phyloP scores from a whole-genome alignment of 1,140 invertebrate genomes.

The honey bee (Apis mellifera) region Amel_HAv3.1 CM009936.2:14659501-14660000 shows the following conservation, averaged over 20 bases:
- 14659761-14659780: not conserved
- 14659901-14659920: not conserved
- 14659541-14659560: too few relatives aligned
- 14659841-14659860: not conserved
- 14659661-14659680: too few relatives aligned
- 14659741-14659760: conserved; percentile 3
- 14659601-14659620: too few relatives aligned
- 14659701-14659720: conserved; percentile 1
- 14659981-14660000: not conserved
- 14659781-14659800: not conserved
- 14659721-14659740: not conserved
- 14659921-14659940: not conserved
- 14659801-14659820: not conserved
- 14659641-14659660: too few relatives aligned
- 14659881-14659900: not conserved
- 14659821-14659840: not conserved
- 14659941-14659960: not conserved
- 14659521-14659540: too few relatives aligned
- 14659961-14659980: not conserved
- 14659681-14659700: too few relatives aligned
- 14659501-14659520: too few relatives aligned
- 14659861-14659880: not conserved
- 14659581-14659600: too few relatives aligned
- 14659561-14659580: too few relatives aligned
- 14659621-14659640: too few relatives aligned